Evolutionary conservation across 2,797 vertebrate genomes (phyloP), one percentile per base, ranked within the genome.

Genomic region (Sebastes goodei): DNA sequence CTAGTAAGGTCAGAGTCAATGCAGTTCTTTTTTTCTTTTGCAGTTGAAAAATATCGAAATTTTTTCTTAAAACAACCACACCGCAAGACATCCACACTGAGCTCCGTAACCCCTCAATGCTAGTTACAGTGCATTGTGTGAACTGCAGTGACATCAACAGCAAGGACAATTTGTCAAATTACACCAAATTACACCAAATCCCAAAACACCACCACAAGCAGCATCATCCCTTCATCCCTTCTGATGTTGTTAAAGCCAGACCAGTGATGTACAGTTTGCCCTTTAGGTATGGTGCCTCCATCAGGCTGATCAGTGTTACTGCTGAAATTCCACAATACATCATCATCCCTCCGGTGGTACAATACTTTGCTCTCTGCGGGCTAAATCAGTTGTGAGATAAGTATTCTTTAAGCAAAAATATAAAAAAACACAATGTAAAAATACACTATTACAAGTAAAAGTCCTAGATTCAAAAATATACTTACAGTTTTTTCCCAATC

Each of bases 201-300:
- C 4, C 5, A 29, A 75, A 55, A 35, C 23, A 15, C 14, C 52
- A 35, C 33, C 27, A 14, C 0, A 1, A 6, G 25, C 62, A 30
- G 61, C 56, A 59, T 5, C 53, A 17, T 49, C 17, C 10, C 21
- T 29, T 9, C 62, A 12, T 33, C 17, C 20, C 10, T 17, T 21
- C 33, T 69, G 64, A 35, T 42, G 29, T 0, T 52, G 60, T 23
- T 74, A 70, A 9, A 15, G 23, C 15, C 23, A n/a, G 32, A 42
- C 15, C 32, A 59, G 46, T 35, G 60, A 57, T 35, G 27, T 15
- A 9, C 1, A 27, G 35, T 27, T 57, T 75, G 75, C 78, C 71
- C 70, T 78, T 81, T 75, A 65, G 17, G 68, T 70, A 33, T 61
- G 63, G 46, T 29, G 68, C 85, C 82, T 78, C 64, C 85, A 66